Evolutionary conservation across 2,797 vertebrate species (phyloP), one percentile per base, ranked within the genome.

Genomic region (Telmatherina bonti): DNA sequence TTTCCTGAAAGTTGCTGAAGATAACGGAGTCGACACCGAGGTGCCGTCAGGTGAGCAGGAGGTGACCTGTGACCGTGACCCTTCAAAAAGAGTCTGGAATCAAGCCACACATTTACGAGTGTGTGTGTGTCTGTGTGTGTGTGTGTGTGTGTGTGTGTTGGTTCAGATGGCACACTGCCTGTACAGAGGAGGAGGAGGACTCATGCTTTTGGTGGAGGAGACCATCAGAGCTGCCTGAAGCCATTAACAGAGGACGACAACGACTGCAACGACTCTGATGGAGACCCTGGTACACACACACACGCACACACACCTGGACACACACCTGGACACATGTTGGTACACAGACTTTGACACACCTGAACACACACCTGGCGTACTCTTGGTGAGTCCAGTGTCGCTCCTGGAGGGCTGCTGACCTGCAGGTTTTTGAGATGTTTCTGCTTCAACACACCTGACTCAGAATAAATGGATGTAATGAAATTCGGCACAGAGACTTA

Each of bases 1-100:
- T 85, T 99, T 99, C 76, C 95, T 99, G 61, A 99, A 99, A 91
- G 97, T 99, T 72, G 97, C 97, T n/a, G 95, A 98, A 84, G 97
- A 99, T 62, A 97, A 94, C 0, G 96, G 97, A 6, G 97, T 99
- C 22, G 97, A 99, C 76, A 94, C 95, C 0, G 97, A 97, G 72
- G 95, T 96, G 1, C 90, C 85, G 7, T 98, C 97, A 94, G 97
- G 97, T 98, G 89, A 92, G 74, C 27, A 60, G 0, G 74, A 24
- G 53, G 1, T 29, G 22, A 55, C 53, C 18, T 62, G 29, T 52
- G 70, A 60, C 47, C 9, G 29, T 30, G 26, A 16, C 13, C 4
- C 20, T 49, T 47, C 53, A 43, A 20, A 49, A 51, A 66, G 11
- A 72, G 35, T 26, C 0, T 41, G 10, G 51, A 56, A 15, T 49